These are phyloP conservation scores for Polypterus senegalus DNA, from an alignment of 2,113 vertebrate species.

Conservation along the genomic window DNA sequence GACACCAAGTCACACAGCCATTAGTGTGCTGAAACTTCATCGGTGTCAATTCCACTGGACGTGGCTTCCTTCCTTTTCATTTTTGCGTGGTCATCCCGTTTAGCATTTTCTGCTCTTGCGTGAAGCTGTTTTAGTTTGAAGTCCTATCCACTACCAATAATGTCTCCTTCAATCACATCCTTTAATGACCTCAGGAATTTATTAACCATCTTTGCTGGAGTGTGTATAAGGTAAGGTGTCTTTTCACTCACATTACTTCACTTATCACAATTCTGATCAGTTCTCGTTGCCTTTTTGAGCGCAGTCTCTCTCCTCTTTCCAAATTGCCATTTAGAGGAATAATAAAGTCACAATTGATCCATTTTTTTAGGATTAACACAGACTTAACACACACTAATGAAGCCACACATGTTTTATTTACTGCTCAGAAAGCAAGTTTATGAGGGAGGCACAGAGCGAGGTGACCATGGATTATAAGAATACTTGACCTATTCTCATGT, in stretches of 20 bases:
- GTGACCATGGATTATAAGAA: too few species aligned
- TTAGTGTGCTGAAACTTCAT: slow-evolving; percentile 11
- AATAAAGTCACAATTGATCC: too few species aligned
- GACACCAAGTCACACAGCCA: slow-evolving; percentile 15
- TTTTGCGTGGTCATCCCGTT: slow-evolving; percentile 9
- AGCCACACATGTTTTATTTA: too few species aligned
- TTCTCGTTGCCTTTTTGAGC: slow-evolving; percentile 11
- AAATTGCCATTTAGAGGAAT: slow-evolving; percentile 5
- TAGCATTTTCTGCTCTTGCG: slow-evolving; percentile 12
- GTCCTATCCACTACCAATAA: slow-evolving; percentile 18
- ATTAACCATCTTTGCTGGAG: slow-evolving; percentile 13
- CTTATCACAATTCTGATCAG: slow-evolving; percentile 12
- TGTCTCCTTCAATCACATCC: slow-evolving; percentile 16
- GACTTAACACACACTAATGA: too few species aligned
- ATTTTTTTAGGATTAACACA: too few species aligned
- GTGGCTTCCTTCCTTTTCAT: slow-evolving; percentile 10
- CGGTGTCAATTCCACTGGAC: slow-evolving; percentile 14
- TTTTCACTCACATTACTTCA: slow-evolving; percentile 13
- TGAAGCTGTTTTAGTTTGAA: slow-evolving; percentile 16
- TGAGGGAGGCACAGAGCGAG: too few species aligned
- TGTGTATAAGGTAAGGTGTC: slow-evolving; percentile 17
- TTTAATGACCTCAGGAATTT: slow-evolving; percentile 10
- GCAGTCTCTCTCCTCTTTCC: slow-evolving; percentile 11
- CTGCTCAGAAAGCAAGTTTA: too few species aligned
- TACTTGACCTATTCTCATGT: too few species aligned